Percentiles rank a stretch among this genome's conserved stretches.
Conservation (phyloP, 2,888 invertebrate species). For the Latrodectus elegans region DNA sequence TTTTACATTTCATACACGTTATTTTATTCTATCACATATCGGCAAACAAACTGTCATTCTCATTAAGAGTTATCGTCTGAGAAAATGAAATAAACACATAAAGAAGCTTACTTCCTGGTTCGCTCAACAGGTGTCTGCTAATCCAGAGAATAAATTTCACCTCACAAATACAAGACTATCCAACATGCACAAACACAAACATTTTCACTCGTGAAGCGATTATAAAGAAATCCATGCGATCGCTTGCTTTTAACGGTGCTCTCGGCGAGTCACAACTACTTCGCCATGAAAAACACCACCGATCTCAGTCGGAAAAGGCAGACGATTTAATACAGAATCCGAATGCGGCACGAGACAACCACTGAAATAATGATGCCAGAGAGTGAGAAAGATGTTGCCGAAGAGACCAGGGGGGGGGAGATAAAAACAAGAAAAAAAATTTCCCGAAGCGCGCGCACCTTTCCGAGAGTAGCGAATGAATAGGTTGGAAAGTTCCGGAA, state of each 20-base stretch:
- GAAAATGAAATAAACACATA: not conserved
- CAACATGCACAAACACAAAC: slow-evolving; percentile 32
- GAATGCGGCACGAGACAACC: not conserved
- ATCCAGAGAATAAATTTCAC: slow-evolving; percentile 28
- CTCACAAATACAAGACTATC: not conserved
- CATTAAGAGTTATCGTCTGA: no score
- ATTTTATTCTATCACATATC: no score
- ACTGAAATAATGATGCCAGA: not conserved
- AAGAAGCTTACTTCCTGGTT: slow-evolving; percentile 46
- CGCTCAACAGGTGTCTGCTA: slow-evolving; percentile 44
- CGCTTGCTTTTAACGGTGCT: no score
- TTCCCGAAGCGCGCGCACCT: slow-evolving; percentile 58
- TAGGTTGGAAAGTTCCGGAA: slow-evolving; percentile 42
- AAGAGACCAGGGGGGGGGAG: not conserved
- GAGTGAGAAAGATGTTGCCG: not conserved
- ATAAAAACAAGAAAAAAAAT: not conserved
- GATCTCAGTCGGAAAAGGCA: not conserved
- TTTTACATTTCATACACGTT: no score
- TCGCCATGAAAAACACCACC: not conserved
- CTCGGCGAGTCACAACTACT: not conserved
- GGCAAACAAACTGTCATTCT: no score
- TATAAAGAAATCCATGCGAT: slow-evolving; percentile 1
- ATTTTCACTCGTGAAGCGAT: slow-evolving; percentile 1
- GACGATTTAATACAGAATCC: not conserved
- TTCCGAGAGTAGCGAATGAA: slow-evolving; percentile 35